These are phyloP conservation scores for Morone chrysops DNA, from an alignment of 2,113 vertebrate genomes.

Conservation along the genomic window DNA sequence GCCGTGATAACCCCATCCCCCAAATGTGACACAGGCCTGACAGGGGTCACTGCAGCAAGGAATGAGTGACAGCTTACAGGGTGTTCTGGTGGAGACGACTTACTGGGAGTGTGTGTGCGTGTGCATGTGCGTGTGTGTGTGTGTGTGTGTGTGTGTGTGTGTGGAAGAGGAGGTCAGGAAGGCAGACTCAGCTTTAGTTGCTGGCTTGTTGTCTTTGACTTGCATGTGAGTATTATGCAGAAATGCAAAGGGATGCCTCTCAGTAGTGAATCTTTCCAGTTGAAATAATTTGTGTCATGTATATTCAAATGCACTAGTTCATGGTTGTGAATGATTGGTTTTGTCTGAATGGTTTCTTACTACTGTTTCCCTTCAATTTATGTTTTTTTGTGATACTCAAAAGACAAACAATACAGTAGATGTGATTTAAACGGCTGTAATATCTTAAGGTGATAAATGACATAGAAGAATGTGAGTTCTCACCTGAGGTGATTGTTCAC, in stretches of 20 bases:
- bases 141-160: not conserved
- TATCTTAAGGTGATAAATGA: not conserved
- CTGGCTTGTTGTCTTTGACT: conserved; percentile 42
- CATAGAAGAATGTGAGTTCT: not conserved
- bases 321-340: conserved; percentile 7
- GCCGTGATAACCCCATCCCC: conserved; percentile 25
- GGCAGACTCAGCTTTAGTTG: conserved; percentile 34
- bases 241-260: not conserved
- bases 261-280: not conserved
- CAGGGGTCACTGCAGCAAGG: conserved; percentile 71
- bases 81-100: conserved; percentile 28
- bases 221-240: conserved; percentile 38
- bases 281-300: not conserved
- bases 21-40: conserved; percentile 72
- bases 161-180: conserved; percentile 13
- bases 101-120: conserved; percentile 24
- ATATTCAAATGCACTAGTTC: not conserved
- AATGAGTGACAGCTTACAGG: conserved; percentile 73
- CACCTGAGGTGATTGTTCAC: not conserved
- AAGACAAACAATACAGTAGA: not conserved
- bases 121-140: conserved; percentile 39
- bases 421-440: not conserved
- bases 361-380: not conserved
- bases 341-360: not conserved
- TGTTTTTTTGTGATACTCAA: not conserved